These are phyloP conservation scores for Ascidia mentula DNA, from an alignment of 23 tunicate species.

Conservation along the genomic window DNA sequence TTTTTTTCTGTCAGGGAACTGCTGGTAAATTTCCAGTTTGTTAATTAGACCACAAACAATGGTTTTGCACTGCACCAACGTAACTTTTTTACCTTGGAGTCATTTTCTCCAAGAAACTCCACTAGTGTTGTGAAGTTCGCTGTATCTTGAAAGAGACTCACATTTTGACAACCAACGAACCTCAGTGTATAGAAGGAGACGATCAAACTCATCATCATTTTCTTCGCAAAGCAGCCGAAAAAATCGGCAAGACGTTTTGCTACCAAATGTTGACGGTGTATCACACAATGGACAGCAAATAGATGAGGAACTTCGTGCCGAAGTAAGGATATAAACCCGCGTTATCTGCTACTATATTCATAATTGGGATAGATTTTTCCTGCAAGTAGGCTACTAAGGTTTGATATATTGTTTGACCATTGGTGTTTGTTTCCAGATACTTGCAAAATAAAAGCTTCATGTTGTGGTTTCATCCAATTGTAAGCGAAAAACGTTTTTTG, in stretches of 20 bases:
- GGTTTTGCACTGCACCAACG: no score
- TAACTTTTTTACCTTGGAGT: slow-evolving; percentile 34
- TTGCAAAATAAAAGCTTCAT: slow-evolving; percentile 6
- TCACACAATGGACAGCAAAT: slow-evolving; percentile 40
- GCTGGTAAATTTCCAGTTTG: slow-evolving; percentile 33
- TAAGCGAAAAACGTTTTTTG: slow-evolving; percentile 40
- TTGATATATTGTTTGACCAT: no score
- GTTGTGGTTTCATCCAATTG: slow-evolving; percentile 39
- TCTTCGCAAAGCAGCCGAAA: no score
- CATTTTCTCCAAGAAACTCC: slow-evolving; percentile 37
- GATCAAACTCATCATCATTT: no score
- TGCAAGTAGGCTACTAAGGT: slow-evolving; percentile 39
- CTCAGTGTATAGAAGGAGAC: slow-evolving; percentile 24
- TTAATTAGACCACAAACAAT: no score
- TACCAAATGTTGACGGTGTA: slow-evolving; percentile 34
- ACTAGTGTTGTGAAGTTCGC: no score
- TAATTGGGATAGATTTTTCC: slow-evolving; percentile 31
- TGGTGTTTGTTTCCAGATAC: no score
- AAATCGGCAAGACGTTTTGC: slow-evolving; percentile 26
- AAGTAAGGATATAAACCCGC: slow-evolving; percentile 28
- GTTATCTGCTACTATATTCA: slow-evolving; percentile 29
- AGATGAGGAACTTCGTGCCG: slow-evolving; percentile 15
- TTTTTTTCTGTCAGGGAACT: no score
- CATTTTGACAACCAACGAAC: not conserved
- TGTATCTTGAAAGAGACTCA: slow-evolving; percentile 21